Evolutionary conservation across 2,888 invertebrate genomes (phyloP).

Genomic region (Yponomeuta cagnagella): DNA sequence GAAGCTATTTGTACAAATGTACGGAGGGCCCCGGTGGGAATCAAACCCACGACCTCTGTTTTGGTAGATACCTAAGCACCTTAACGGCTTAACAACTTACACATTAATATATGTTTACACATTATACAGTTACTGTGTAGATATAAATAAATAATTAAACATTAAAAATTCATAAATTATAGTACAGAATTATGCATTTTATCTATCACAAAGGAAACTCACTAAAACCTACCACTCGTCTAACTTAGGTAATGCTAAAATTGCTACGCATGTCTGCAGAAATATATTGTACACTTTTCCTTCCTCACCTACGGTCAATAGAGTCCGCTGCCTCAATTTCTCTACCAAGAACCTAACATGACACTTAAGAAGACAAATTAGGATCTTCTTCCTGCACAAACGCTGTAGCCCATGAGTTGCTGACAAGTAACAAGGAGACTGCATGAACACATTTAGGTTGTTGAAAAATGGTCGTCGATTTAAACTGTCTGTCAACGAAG

Average conservation of each 20-base stretch:
- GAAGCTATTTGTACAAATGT: too few relatives aligned
- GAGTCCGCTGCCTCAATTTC: not conserved
- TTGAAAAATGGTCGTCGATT: not conserved
- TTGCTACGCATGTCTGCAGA: not conserved
- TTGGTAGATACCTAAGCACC: too few relatives aligned
- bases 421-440: not conserved
- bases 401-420: slow-evolving; percentile 5
- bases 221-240: not conserved
- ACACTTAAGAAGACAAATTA: not conserved
- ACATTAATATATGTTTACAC: too few relatives aligned
- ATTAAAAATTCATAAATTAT: too few relatives aligned
- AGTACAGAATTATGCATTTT: too few relatives aligned
- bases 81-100: too few relatives aligned
- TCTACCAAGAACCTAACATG: not conserved
- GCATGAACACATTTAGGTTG: not conserved
- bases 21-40: too few relatives aligned
- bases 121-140: too few relatives aligned
- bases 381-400: not conserved
- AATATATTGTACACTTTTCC: not conserved
- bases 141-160: too few relatives aligned
- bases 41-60: too few relatives aligned
- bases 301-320: not conserved
- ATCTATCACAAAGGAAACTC: too few relatives aligned
- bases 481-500: not conserved
- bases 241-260: not conserved